A percentile compares a stretch with the other conserved stretches of the same genome.
phyloP scores from a whole-genome alignment of 1,140 invertebrate genomes.

The Rhynchophorus ferrugineus region DNA sequence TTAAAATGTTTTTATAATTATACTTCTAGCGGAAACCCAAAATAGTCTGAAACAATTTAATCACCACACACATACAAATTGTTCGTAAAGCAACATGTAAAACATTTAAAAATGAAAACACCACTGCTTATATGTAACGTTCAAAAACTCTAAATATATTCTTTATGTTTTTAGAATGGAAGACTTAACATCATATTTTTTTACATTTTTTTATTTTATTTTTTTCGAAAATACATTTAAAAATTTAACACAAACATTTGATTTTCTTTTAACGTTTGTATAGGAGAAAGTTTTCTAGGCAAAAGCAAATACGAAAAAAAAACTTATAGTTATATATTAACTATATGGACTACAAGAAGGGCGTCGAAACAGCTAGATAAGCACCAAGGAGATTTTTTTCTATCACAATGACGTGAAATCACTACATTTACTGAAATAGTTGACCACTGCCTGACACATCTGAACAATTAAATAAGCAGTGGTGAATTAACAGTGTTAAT shows the following conservation, averaged over 20 bases:
- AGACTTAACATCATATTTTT: constrained; percentile 11
- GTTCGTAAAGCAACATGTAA: too few species aligned
- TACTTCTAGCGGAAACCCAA: too few species aligned
- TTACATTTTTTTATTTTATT: too few species aligned
- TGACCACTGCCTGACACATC: constrained; percentile 10
- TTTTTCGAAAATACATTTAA: constrained; percentile 13
- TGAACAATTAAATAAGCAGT: constrained; percentile 17
- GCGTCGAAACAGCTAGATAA: constrained; percentile 17
- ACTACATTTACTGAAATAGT: constrained; percentile 18
- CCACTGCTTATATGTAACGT: constrained; percentile 16
- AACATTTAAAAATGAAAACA: too few species aligned
- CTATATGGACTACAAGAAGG: constrained; percentile 13
- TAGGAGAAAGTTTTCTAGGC: constrained; percentile 5
- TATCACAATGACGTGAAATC: constrained; percentile 27
- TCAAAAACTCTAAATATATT: constrained; percentile 11
- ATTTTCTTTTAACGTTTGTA: constrained; percentile 4
- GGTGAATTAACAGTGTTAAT: too few species aligned
- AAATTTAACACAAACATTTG: constrained; percentile 8
- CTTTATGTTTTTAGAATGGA: constrained; percentile 12
- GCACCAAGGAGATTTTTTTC: constrained; percentile 29
- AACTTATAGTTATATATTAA: too few species aligned
- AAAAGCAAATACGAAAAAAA: too few species aligned
- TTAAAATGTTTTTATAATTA: too few species aligned
- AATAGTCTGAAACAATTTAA: too few species aligned
- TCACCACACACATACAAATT: too few species aligned